Evolutionary conservation across 2,888 invertebrate species (phyloP), one percentile per base, ranked within the genome.

Genomic region (Beris chalybata): DNA sequence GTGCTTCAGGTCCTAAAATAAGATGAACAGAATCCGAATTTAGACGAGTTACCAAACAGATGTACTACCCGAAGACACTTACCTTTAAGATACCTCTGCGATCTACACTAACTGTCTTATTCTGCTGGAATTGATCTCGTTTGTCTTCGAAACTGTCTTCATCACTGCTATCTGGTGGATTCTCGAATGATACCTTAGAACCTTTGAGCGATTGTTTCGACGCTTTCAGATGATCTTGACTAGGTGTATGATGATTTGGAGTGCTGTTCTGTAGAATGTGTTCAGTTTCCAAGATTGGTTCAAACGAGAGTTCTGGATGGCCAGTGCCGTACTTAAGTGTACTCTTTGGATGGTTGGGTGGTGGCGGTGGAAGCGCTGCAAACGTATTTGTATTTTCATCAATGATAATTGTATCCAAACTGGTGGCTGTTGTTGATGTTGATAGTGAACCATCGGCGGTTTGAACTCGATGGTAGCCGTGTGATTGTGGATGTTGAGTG

Each of bases 401-500:
- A 52, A 71, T 68, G 12, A 72, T 54, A 12, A 72, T 82, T 48
- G 82, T 82, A 70, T 86, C 86, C 69, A 87, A 77, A 69, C 86
- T 86, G 30, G 86, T 85, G 76, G 84, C 83, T 74, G 86, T 85
- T 65, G 87, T 86, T 48, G 87, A 85, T 44, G 84, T 79, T 2
- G 86, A 86, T 12, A 86, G 78, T 38, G 84, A 83, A 54, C 84
- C 81, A 58, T 78, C 76, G 69, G 71, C 71, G n/a, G 71, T 67
- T 70, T 75, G 72, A 30, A 81, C 81, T 61, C 80, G 76, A 22
- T 78, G 78, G 72, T 81, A 81, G 65, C 76, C 77, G 71, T 75
- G 76, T 50, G 79, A 76, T 68, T 77, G 56, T 32, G 71, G 72
- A 71, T 73, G 69, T 22, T 69, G 68, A 56, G 69, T 71, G 55